Conservation (phyloP, 2,113 vertebrate species). For the Corydoras sp. region DNA sequence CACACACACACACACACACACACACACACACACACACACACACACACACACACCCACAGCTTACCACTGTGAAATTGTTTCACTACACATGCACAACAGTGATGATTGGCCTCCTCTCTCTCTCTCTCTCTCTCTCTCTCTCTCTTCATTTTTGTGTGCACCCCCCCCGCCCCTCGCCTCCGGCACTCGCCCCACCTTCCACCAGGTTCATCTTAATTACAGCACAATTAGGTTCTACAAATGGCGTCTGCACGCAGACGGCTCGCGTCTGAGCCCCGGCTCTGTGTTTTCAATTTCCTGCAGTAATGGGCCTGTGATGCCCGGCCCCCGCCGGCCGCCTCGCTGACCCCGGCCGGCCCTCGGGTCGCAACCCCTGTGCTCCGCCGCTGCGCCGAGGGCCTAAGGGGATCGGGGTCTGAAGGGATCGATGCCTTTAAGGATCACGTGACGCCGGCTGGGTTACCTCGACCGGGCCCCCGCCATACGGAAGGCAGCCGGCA, state of each 20-base stretch:
- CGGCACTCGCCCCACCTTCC: conserved; percentile 49
- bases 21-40: conserved; percentile 14
- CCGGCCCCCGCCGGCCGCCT: conserved; percentile 56
- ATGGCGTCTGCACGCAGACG: conserved; percentile 64
- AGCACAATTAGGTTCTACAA: conserved; percentile 60
- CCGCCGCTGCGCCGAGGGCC: conserved; percentile 64
- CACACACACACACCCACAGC: conserved; percentile 25
- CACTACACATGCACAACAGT: conserved; percentile 36
- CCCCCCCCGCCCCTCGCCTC: conserved; percentile 25
- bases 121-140: conserved; percentile 25
- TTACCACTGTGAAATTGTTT: conserved; percentile 32
- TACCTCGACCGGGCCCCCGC: conserved; percentile 52
- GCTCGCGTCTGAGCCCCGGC: conserved; percentile 45
- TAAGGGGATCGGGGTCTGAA: conserved; percentile 53
- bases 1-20: no score
- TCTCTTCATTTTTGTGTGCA: conserved; percentile 28
- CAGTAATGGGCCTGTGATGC: conserved; percentile 71
- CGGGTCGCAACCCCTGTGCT: conserved; percentile 71
- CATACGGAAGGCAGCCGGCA: conserved; percentile 59
- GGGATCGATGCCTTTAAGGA: conserved; percentile 50
- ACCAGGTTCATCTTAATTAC: conserved; percentile 63
- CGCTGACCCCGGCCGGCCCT: conserved; percentile 69
- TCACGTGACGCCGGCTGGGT: conserved; percentile 72
- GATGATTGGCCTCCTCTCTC: conserved; percentile 40
- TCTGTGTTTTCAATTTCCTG: conserved; percentile 86